Conservation (phyloP, 2,113 vertebrate species). For the Indri indri region DNA sequence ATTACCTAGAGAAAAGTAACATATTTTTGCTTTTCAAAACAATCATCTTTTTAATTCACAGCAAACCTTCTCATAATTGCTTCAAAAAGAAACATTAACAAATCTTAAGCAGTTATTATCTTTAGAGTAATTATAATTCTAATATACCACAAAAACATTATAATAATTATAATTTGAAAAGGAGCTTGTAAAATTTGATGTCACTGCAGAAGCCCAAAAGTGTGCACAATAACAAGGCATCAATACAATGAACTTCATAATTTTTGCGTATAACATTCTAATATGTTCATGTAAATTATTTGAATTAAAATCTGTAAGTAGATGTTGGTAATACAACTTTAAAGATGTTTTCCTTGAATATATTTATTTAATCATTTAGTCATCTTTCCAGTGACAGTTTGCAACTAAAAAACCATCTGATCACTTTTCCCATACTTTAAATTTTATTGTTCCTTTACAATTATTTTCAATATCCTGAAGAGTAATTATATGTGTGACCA, state of each 20-base stretch:
- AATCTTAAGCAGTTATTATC: background rate
- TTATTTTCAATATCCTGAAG: background rate
- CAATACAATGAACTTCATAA: background rate
- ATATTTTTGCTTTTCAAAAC: conserved; percentile 27
- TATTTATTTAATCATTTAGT: background rate
- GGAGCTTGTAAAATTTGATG: conserved; percentile 36
- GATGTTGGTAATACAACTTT: background rate
- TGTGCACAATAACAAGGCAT: background rate
- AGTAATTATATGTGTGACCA: background rate
- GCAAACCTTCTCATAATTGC: background rate
- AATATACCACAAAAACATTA: conserved; percentile 21
- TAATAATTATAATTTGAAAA: conserved; percentile 62
- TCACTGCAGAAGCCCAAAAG: conserved; percentile 6
- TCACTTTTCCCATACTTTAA: background rate
- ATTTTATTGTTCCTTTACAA: background rate
- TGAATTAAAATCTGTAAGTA: conserved; percentile 10
- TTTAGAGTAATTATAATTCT: conserved; percentile 23
- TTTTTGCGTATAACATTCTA: background rate
- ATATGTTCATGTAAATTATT: conserved; percentile 23
- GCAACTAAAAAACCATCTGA: background rate
- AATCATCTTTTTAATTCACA: conserved; percentile 8
- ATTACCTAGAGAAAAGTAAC: background rate
- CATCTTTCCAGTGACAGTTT: background rate
- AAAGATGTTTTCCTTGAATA: background rate
- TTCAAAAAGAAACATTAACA: conserved; percentile 36